A percentile compares a stretch with the other conserved stretches of the same genome.
phyloP scores from a whole-genome alignment of 2,113 vertebrate species.

The Cololabis saira region DNA sequence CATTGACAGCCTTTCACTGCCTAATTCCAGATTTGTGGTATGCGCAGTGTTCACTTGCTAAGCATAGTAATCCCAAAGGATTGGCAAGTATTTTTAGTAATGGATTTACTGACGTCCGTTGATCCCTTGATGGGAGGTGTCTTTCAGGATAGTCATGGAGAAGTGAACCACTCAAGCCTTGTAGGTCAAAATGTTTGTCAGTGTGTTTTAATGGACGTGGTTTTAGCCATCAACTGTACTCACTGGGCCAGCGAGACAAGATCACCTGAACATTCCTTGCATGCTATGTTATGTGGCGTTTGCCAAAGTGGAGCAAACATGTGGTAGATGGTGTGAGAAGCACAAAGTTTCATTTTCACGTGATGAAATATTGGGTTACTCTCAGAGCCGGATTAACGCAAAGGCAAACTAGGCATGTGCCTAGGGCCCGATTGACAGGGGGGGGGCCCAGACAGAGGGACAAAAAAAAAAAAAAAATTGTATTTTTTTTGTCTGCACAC shows the following conservation, averaged over 20 bases:
- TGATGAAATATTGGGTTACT: too few species aligned
- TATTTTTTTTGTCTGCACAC: too few species aligned
- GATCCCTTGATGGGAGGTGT: slow-evolving; percentile 74
- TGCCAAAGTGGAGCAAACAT: too few species aligned
- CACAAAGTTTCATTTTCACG: too few species aligned
- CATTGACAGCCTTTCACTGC: slow-evolving; percentile 70
- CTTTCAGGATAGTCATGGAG: slow-evolving; percentile 54
- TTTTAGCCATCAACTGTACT: not conserved
- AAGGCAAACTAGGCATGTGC: too few species aligned
- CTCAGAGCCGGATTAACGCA: too few species aligned
- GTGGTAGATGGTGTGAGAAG: too few species aligned
- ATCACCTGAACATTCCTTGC: not conserved
- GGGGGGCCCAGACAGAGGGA: too few species aligned
- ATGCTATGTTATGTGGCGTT: too few species aligned
- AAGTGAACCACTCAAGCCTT: slow-evolving; percentile 18
- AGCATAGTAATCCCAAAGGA: slow-evolving; percentile 79
- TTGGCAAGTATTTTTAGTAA: slow-evolving; percentile 82
- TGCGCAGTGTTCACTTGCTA: slow-evolving; percentile 74
- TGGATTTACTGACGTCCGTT: slow-evolving; percentile 76
- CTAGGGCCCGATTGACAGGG: too few species aligned
- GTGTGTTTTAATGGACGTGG: not conserved
- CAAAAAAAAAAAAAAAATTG: too few species aligned
- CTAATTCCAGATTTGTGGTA: slow-evolving; percentile 75
- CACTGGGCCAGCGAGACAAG: not conserved
- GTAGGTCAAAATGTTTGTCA: slow-evolving; percentile 32